Evolutionary conservation across 2,113 vertebrate species (phyloP), one percentile per base, ranked within the genome.

Genomic region (Hyaena hyaena): DNA sequence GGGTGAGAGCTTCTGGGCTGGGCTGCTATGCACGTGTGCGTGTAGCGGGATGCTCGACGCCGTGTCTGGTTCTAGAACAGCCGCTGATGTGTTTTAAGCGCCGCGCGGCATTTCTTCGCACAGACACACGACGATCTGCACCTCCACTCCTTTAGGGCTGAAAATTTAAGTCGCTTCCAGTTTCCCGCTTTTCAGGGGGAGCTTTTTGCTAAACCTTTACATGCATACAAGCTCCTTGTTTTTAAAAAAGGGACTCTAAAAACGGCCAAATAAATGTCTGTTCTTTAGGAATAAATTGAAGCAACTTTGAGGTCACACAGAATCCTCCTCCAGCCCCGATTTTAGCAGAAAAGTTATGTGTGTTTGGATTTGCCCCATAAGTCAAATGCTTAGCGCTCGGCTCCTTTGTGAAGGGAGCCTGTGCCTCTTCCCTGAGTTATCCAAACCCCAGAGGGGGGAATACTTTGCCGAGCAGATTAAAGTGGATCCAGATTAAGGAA

Each of bases 121-220:
- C 16, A n/a, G 14, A 21, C 0, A 5, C 6, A 1, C 24, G 2
- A 0, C 2, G 0, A 8, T 33, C 23, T 31, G 15, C 10, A 2
- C 4, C 16, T 2, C 4, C 7, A 0, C 6, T 4, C 48, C 15
- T 48, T 7, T 1, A 63, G 28, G 8, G 1, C 28, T 26, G 48
- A n/a, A 28, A 6, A 11, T 10, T 5, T 19, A 23, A 24, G 53
- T 2, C 39, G 23, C 26, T 66, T 61, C 9, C 35, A 35, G 35
- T 12, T 10, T 14, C n/a, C 11, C n/a, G 2, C 16, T 65, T 33
- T 23, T 12, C 4, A 21, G 43, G 24, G 19, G 6, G 17, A 74
- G 0, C 2, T 58, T 81, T 55, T 10, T 14, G 0, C 5, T 19
- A 21, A 80, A 86, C 17, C 5, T 65, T 71, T 23, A 31, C 3